Evolutionary conservation across 2,797 vertebrate genomes (phyloP), one percentile per base, ranked within the genome.

Genomic region (Simalia tracyae): DNA sequence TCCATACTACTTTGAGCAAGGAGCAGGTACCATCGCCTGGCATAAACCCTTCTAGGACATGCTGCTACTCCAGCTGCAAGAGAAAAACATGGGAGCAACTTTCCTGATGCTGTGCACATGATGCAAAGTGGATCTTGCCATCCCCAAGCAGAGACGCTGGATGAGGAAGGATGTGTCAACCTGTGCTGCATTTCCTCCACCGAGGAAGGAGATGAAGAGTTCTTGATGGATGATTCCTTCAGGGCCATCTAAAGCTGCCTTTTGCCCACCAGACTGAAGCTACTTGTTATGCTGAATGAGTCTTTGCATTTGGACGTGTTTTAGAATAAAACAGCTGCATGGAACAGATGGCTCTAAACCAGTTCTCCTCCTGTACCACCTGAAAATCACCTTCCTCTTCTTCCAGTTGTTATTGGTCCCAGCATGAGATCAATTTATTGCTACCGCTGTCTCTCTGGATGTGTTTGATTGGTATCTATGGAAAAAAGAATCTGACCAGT

Each of bases 1-100:
- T 95, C 90, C 92, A 91, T 42, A 31, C 22, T 46, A 6, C 81
- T 54, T 91, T 91, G 42, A 72, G 66, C 15, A 76, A 56, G 42
- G n/a, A 76, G 31, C 26, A 72, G 88, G 12, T 57, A 9, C 50
- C 46, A 28, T 46, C 9, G 24, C 4, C 56, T 36, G 31, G 46
- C 31, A 59, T 84, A 9, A 36, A 5, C 11, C 36, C 46, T 54
- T 76, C 54, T 24, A 24, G 36, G 72, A 46, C 36, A 0, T 81
- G 72, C 72, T 81, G 72, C 36, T 81, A 24, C 19, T 81, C 72
- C 19, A 81, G 36, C 4, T 1, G 72, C 36, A 81, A 46, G 72
- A 81, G 36, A 46, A 81, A 81, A 81, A 81, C 36, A 81, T 0
- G 0, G 68, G 68, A 72, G 31, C 72, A 81, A 11, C 46, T 81